Base-by-base conservation (phyloP, 2,113 vertebrate genomes). In the Vulpes ferrilata region DNA sequence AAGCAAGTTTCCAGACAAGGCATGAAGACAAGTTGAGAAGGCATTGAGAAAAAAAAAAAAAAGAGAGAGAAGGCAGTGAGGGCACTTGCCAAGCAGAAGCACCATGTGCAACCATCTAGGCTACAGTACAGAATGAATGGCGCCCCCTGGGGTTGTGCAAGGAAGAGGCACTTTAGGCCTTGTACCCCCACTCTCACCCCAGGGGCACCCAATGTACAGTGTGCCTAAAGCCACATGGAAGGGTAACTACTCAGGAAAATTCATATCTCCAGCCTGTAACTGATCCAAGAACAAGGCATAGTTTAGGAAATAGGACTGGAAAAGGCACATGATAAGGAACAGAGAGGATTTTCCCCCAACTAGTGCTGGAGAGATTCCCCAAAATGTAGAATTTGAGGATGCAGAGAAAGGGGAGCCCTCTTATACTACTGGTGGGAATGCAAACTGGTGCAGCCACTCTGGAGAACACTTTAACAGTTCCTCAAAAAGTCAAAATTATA, bases 1-100 rank as follows among this genome's bases (percentile, higher is more conserved):
- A 86, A 80, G 90, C 30, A 94, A 96, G 73, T 94, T 92, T 92
- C 81, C 96, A 96, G 67, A 87, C 19, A n/a, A 83, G 71, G 38
- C 79, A 85, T 94, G 96, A 88, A 64, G 76, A n/a, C 6, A 23
- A n/a, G 55, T 20, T 7, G 38, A 35, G 59, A 32, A 7, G 17
- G 81, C 0, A 11, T 43, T 3, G 5, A 62, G 74, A 43, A 43
- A 43, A 43, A 43, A 43, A 43, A 43, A 43, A 43, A 43, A 5
- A 43, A 43, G 43, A 43, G 43, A 43, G 38, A 35, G 59, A 32
- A 7, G 17, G 81, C 0, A 11, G 51, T 3, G 5, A 62, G 74
- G 74, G 27, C 62, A 74, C 25, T n/a, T 57, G 43, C 83, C 25
- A 51, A 23, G 73, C 17, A 27, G 32, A 9, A 78, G 35, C 0